Conservation (phyloP, 2,113 vertebrate genomes). For the Bos javanicus region DNA sequence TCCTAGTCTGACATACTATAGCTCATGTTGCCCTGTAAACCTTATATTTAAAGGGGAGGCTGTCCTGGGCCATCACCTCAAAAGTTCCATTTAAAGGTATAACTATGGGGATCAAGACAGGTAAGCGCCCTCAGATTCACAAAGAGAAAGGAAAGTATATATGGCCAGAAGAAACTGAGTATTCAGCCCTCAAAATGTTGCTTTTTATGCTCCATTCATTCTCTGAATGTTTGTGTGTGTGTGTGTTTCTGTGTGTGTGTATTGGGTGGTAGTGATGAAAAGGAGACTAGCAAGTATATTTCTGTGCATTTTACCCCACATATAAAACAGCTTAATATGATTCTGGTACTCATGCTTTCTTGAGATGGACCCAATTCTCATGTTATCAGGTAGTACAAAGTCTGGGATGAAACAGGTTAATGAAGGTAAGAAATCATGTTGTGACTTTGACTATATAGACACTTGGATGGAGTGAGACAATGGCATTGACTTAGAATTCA, state of each 20-base stretch:
- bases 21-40: neutral
- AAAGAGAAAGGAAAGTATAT: neutral
- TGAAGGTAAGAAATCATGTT: conserved; percentile 9
- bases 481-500: conserved; percentile 49
- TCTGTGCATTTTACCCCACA: neutral
- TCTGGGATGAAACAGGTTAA: conserved; percentile 25
- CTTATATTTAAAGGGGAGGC: neutral
- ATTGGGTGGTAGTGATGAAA: neutral
- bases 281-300: neutral
- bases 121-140: neutral
- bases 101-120: neutral
- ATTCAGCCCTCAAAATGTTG: neutral
- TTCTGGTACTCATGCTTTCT: neutral
- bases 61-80: neutral
- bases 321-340: neutral
- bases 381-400: neutral
- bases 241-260: neutral
- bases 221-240: neutral
- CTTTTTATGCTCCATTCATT: neutral
- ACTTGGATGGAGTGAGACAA: conserved; percentile 48
- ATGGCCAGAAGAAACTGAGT: neutral
- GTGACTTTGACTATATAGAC: conserved; percentile 31
- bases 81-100: neutral
- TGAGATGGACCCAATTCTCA: neutral
- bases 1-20: neutral